Percentiles rank a stretch among this genome's conserved stretches.
Conservation (phyloP, 2,888 invertebrate genomes). For the Galeopsomyia nigrocyanea region DNA sequence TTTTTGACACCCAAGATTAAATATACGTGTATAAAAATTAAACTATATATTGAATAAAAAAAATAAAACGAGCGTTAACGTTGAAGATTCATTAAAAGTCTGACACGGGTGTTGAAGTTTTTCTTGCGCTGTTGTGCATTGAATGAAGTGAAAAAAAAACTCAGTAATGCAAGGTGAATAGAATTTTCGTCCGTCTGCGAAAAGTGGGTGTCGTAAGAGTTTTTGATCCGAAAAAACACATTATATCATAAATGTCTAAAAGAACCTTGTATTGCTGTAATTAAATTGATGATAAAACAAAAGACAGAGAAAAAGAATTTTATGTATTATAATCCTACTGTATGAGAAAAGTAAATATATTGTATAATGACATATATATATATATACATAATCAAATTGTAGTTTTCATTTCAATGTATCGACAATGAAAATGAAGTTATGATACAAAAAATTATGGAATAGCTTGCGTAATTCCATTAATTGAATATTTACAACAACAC, state of each 20-base stretch:
- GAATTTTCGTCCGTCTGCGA: slow-evolving; percentile 52
- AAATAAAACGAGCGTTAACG: slow-evolving; percentile 38
- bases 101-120: no score
- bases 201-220: slow-evolving; percentile 57
- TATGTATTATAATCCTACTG: slow-evolving; percentile 63
- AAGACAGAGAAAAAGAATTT: slow-evolving; percentile 49
- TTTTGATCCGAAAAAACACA: slow-evolving; percentile 60
- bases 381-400: slow-evolving; percentile 26
- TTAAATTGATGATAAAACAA: slow-evolving; percentile 50
- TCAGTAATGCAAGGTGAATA: slow-evolving; percentile 34
- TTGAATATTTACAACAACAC: slow-evolving; percentile 30
- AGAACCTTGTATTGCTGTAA: slow-evolving; percentile 65
- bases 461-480: background rate
- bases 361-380: slow-evolving; percentile 58
- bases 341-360: slow-evolving; percentile 64
- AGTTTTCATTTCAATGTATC: no score
- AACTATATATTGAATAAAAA: slow-evolving; percentile 35
- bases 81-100: slow-evolving; percentile 14
- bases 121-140: background rate
- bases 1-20: slow-evolving; percentile 54
- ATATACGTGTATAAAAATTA: slow-evolving; percentile 52
- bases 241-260: slow-evolving; percentile 66
- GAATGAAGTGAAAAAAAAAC: slow-evolving; percentile 15
- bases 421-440: no score
- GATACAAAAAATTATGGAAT: no score